These are phyloP conservation scores for Eristalis intricaria DNA, from an alignment of 2,888 invertebrate genomes.

Conservation along the genomic window DNA sequence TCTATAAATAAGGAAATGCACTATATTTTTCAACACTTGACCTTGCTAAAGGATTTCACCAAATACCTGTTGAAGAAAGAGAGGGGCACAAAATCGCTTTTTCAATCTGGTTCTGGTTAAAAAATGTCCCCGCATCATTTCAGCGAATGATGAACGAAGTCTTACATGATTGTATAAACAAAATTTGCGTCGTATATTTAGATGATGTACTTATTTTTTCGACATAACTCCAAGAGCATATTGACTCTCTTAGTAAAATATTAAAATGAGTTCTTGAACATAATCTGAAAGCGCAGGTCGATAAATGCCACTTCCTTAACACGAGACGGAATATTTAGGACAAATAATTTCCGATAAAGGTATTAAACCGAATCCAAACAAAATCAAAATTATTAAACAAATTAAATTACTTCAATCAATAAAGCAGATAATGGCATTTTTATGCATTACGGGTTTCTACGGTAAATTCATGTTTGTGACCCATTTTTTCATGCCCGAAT, in stretches of 20 bases:
- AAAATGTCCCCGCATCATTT: background rate
- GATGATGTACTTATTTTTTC: constrained; percentile 71
- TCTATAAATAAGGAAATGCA: constrained; percentile 34
- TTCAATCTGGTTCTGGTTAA: constrained; percentile 11
- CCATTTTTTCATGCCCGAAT: constrained; percentile 35
- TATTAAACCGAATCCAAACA: constrained; percentile 41
- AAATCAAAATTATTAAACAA: constrained; percentile 35
- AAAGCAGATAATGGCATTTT: constrained; percentile 23
- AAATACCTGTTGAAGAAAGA: constrained; percentile 33
- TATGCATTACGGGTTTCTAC: background rate
- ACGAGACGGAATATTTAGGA: constrained; percentile 46
- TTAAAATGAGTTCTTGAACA: constrained; percentile 1
- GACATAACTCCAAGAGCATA: constrained; percentile 58
- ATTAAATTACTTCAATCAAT: constrained; percentile 6
- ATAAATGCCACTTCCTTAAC: constrained; percentile 33
- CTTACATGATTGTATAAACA: constrained; percentile 22
- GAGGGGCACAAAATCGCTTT: constrained; percentile 52
- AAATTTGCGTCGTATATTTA: too few relatives aligned
- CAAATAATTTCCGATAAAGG: constrained; percentile 53
- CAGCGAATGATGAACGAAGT: constrained; percentile 1
- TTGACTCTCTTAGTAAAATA: constrained; percentile 17
- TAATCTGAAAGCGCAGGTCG: constrained; percentile 51
- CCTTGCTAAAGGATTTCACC: constrained; percentile 53
- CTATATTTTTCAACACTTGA: constrained; percentile 34
- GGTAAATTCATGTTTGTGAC: constrained; percentile 5